Conservation (phyloP, 2,888 invertebrate genomes). For the Osedax fenrisi region DNA sequence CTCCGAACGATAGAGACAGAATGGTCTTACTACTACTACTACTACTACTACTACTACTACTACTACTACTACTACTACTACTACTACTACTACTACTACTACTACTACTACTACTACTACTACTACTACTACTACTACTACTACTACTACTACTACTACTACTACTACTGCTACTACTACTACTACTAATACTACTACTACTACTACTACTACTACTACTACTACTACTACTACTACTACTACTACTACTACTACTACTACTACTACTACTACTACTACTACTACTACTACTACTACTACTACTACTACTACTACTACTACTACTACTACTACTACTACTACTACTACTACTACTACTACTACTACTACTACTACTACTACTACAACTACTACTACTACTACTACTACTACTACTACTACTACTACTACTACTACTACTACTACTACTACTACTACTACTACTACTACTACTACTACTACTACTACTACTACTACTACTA, state of each 20-base stretch:
- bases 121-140: no score
- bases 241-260: background rate
- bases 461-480: background rate
- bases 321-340: background rate
- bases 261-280: conserved; percentile 1
- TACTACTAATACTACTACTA: conserved; percentile 6
- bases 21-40: no score
- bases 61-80: no score
- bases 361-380: background rate
- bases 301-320: background rate
- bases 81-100: no score
- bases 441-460: background rate
- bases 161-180: no score
- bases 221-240: background rate
- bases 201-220: conserved; percentile 1
- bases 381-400: background rate
- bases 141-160: no score
- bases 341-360: background rate
- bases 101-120: no score
- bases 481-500: background rate
- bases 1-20: no score
- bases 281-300: background rate
- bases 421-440: background rate
- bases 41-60: no score
- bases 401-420: background rate